Evolutionary conservation across 2,797 vertebrate species (phyloP), one percentile per base, ranked within the genome.

Genomic region (Hemitrygon akajei): DNA sequence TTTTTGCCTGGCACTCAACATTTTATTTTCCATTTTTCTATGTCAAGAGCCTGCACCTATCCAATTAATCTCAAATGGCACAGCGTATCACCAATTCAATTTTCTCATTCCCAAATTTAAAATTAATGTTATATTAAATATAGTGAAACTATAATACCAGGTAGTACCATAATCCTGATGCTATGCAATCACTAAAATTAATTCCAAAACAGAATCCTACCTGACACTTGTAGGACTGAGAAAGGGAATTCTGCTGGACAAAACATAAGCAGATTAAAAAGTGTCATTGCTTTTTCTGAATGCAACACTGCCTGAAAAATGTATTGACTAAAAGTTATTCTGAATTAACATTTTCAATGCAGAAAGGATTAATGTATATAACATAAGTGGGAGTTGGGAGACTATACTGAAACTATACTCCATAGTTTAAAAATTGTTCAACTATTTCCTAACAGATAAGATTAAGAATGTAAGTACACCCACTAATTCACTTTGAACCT

Each of bases 231-330:
- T 47, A 93, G 37, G 73, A 93, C 71, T 89, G 86, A 93, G 40
- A 93, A 93, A 93, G 91, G 69, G 69, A 92, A 92, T 56, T 40
- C 91, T 92, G 91, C 91, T 75, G 69, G 66, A 56, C 91, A 92
- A 92, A 92, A 93, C 91, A 93, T 30, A 93, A 93, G 40, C 71
- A 93, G 73, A 93, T 76, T 76, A 93, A 93, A 75, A 89, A 56
- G 20, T 27, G 47, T 86, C 47, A 86, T 58, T 60, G 27, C 22
- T 60, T 47, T 76, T 11, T 91, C n/a, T 20, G 9, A 25, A 30
- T 71, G 89, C n/a, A 73, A 71, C 20, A 30, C 27, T 12, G 10
- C 56, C 58, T 91, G 18, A 14, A n/a, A n/a, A n/a, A 12, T 71
- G 10, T 6, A 91, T 14, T 12, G 7, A 91, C 89, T 60, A 58